Conservation (phyloP, 2,888 invertebrate species). For the Notodonta dromedarius region DNA sequence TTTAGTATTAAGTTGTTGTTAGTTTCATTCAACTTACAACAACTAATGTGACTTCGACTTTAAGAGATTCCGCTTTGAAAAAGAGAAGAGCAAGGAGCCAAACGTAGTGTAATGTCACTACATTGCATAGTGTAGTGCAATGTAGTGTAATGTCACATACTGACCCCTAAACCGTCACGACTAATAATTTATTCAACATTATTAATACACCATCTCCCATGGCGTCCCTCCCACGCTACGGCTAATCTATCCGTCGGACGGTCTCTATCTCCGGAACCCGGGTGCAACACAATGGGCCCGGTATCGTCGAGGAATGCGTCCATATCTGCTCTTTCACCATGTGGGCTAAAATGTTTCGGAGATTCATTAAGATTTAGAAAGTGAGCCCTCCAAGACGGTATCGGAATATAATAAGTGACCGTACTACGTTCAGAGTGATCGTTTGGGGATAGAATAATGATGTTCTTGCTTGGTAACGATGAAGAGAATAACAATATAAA, state of each 20-base stretch:
- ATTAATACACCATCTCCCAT: conserved; percentile 44
- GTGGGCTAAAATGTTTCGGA: conserved; percentile 38
- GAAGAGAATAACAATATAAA: background rate
- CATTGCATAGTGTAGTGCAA: too few species aligned
- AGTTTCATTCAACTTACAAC: too few species aligned
- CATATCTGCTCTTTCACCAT: conserved; percentile 43
- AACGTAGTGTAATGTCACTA: too few species aligned
- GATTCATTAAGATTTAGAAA: conserved; percentile 43
- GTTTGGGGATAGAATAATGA: background rate
- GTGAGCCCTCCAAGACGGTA: conserved; percentile 13
- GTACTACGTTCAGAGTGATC: background rate
- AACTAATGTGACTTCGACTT: too few species aligned
- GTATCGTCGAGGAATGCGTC: conserved; percentile 57
- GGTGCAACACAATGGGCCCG: conserved; percentile 57
- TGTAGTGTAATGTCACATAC: conserved; percentile 5
- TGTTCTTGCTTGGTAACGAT: background rate
- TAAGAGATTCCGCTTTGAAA: too few species aligned
- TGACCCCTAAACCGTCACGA: conserved; percentile 39
- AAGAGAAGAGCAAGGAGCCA: too few species aligned
- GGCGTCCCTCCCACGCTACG: conserved; percentile 50
- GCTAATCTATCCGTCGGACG: conserved; percentile 47
- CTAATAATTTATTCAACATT: conserved; percentile 58
- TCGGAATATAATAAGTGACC: background rate
- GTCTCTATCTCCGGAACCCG: conserved; percentile 35
- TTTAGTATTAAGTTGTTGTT: too few species aligned